phyloP scores from a whole-genome alignment of 2,888 invertebrate species.

The Drosophila yooni region DNA sequence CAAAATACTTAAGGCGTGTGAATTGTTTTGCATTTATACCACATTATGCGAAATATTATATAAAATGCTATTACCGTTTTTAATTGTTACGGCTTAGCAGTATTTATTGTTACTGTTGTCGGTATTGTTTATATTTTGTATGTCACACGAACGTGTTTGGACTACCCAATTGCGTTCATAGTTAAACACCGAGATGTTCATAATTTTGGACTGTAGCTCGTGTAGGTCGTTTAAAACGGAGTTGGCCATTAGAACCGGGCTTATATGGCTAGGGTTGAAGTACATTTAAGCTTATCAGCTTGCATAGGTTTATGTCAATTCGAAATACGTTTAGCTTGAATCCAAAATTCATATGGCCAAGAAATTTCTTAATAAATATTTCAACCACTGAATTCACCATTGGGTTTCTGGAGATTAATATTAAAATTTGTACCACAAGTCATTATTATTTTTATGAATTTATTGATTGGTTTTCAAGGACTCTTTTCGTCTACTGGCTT shows the following conservation, averaged over 20 bases:
- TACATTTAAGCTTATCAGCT: not conserved
- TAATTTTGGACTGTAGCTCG: constrained; percentile 12
- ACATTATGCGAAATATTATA: constrained; percentile 58
- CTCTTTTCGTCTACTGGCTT: not conserved
- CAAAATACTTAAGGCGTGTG: constrained; percentile 59
- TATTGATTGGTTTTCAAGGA: constrained; percentile 2
- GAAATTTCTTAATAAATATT: not conserved
- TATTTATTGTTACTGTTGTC: constrained; percentile 32
- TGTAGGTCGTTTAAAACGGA: constrained; percentile 12
- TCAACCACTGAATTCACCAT: not conserved
- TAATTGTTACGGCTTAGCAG: constrained; percentile 70
- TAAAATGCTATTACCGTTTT: constrained; percentile 71
- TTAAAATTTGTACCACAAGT: not conserved
- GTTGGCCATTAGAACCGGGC: constrained; percentile 18
- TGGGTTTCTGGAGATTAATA: not conserved
- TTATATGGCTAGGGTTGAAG: not conserved
- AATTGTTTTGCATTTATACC: constrained; percentile 51
- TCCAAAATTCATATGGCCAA: not conserved
- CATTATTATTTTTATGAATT: not conserved
- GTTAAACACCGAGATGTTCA: constrained; percentile 13
- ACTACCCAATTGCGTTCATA: constrained; percentile 36
- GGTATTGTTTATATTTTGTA: constrained; percentile 28
- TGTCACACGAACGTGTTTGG: constrained; percentile 58
- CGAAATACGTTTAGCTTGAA: not conserved
- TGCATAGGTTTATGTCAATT: not conserved